Evolutionary conservation across 2,797 vertebrate species (phyloP).

Genomic region (Lophotriccus pileatus): DNA sequence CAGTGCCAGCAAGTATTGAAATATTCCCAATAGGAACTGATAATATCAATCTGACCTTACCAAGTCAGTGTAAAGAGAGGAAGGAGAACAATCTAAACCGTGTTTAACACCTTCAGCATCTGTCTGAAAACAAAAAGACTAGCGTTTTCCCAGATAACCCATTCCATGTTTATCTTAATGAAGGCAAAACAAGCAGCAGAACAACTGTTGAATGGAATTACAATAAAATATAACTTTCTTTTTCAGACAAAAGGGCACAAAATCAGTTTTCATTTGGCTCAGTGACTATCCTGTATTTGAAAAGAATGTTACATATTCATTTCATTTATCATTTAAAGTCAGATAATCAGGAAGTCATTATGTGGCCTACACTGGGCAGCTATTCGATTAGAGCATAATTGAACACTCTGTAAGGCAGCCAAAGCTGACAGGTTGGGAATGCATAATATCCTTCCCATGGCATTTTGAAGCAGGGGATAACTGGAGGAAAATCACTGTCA

Average conservation of each 20-base stretch:
- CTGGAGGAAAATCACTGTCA: constrained; percentile 47
- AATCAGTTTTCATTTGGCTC: constrained; percentile 79
- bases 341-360: constrained; percentile 99
- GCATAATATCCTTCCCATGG: constrained; percentile 67
- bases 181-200: constrained; percentile 66
- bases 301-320: constrained; percentile 90
- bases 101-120: constrained; percentile 73
- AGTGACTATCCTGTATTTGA: constrained; percentile 84
- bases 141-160: constrained; percentile 65
- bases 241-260: constrained; percentile 68
- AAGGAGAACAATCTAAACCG: constrained; percentile 60
- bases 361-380: constrained; percentile 88
- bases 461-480: constrained; percentile 54
- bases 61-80: constrained; percentile 49
- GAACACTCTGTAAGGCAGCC: constrained; percentile 78
- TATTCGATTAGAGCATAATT: constrained; percentile 86
- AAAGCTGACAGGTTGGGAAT: constrained; percentile 78
- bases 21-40: constrained; percentile 44
- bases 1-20: constrained; percentile 51
- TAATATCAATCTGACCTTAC: constrained; percentile 57
- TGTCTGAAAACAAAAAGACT: constrained; percentile 67
- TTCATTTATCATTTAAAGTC: constrained; percentile 98
- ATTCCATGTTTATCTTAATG: constrained; percentile 70
- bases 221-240: constrained; percentile 67
- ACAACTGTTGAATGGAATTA: constrained; percentile 64